Percentiles rank a stretch among this genome's conserved stretches.
These are phyloP conservation scores for Potamarius usumacintae DNA, from an alignment of 2,113 vertebrate genomes.

Conservation along the genomic window DNA sequence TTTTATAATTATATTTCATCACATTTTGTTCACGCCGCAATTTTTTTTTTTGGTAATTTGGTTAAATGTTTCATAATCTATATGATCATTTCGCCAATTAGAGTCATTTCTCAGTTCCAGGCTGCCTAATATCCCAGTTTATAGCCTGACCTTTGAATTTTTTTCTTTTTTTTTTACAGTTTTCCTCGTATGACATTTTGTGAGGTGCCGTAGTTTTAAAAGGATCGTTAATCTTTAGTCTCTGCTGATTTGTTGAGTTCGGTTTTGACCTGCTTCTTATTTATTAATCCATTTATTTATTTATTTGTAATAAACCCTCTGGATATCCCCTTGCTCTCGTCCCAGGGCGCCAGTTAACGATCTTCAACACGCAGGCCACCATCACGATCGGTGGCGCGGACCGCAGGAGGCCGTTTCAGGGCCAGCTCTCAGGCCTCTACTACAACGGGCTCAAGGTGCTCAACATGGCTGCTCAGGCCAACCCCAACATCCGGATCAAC, in stretches of 20 bases:
- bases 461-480: constrained; percentile 94
- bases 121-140: constrained; percentile 36
- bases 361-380: constrained; percentile 99
- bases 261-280: background rate
- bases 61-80: background rate
- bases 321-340: constrained; percentile 57
- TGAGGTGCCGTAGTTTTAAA: constrained; percentile 31
- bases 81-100: constrained; percentile 23
- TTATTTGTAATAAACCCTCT: constrained; percentile 2
- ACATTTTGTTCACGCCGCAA: background rate
- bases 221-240: constrained; percentile 22
- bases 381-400: constrained; percentile 93
- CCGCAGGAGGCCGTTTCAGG: constrained; percentile 91
- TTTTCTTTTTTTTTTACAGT: constrained; percentile 11
- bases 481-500: constrained; percentile 91
- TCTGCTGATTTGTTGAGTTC: background rate
- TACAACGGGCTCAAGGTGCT: constrained; percentile 97
- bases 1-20: background rate
- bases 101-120: background rate
- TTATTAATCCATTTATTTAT: background rate
- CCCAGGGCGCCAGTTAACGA: constrained; percentile 93
- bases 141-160: constrained; percentile 33
- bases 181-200: constrained; percentile 23
- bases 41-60: background rate
- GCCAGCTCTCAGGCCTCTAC: constrained; percentile 96